These are phyloP conservation scores for Leiothrix lutea DNA, from an alignment of 2,113 vertebrate species.

Conservation along the genomic window DNA sequence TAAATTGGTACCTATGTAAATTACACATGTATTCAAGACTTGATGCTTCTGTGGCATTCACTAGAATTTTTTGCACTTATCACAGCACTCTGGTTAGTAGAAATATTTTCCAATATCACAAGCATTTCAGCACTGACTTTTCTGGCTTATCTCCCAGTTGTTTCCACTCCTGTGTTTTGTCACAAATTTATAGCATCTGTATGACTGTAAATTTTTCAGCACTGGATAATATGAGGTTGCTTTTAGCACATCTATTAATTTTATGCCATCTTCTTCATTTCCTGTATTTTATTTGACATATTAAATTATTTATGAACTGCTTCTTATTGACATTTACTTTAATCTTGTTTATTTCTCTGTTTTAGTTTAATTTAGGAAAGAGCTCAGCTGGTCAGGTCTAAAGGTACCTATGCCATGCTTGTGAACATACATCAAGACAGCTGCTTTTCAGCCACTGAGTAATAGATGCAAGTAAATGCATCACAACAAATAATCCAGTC, in stretches of 20 bases:
- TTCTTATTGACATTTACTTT: constrained; percentile 51
- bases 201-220: constrained; percentile 42
- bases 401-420: not conserved
- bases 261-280: constrained; percentile 39
- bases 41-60: not conserved
- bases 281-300: constrained; percentile 26
- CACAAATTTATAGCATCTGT: constrained; percentile 51
- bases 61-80: not conserved
- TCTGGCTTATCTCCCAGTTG: not conserved
- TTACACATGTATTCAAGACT: not conserved
- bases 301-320: constrained; percentile 45
- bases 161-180: constrained; percentile 8
- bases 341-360: constrained; percentile 44
- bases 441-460: not conserved
- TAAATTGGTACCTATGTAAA: not conserved
- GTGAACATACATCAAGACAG: not conserved
- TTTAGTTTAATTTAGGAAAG: constrained; percentile 39
- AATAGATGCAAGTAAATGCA: not conserved
- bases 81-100: not conserved
- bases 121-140: not conserved
- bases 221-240: not conserved
- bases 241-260: constrained; percentile 61
- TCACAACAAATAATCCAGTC: constrained; percentile 22
- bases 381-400: not conserved
- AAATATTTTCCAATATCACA: not conserved